These are phyloP conservation scores for Avahi laniger DNA, from an alignment of 2,797 vertebrate genomes.

Conservation along the genomic window DNA sequence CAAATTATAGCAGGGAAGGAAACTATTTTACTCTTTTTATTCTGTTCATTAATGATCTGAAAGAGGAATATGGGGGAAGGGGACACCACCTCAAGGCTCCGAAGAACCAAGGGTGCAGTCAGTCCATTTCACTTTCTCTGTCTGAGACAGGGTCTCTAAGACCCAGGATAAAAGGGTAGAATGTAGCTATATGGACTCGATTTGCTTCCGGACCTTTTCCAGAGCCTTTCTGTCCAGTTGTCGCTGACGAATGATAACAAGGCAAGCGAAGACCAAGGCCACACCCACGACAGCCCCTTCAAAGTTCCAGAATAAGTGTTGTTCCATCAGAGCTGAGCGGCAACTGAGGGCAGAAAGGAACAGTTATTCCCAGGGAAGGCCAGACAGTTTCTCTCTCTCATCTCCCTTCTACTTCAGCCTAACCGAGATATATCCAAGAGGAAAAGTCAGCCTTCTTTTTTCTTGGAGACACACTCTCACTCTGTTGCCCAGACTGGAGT, in stretches of 20 bases:
- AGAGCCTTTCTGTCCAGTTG: slow-evolving; percentile 92
- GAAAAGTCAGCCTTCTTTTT: neutral
- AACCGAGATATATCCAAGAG: neutral
- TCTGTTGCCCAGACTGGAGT: too few species aligned
- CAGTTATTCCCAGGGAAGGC: slow-evolving; percentile 27
- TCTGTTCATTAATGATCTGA: slow-evolving; percentile 38
- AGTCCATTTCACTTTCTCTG: neutral
- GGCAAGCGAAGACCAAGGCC: slow-evolving; percentile 85
- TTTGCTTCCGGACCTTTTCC: slow-evolving; percentile 96
- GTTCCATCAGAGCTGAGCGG: slow-evolving; percentile 91
- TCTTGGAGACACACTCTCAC: neutral
- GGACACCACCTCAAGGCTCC: neutral
- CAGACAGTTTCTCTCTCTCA: neutral
- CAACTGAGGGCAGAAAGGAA: slow-evolving; percentile 86
- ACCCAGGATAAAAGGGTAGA: neutral
- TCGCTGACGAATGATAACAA: slow-evolving; percentile 91
- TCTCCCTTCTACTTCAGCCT: neutral
- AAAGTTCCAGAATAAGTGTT: slow-evolving; percentile 93
- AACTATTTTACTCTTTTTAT: slow-evolving; percentile 46
- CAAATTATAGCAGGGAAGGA: slow-evolving; percentile 11
- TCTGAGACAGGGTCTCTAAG: neutral
- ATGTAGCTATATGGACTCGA: slow-evolving; percentile 91
- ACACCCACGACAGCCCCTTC: slow-evolving; percentile 88
- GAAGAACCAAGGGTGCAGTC: neutral
- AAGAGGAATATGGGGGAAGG: neutral